Evolutionary conservation across 1,140 invertebrate genomes (phyloP).

Genomic region (Druon quercuslanigerum): DNA sequence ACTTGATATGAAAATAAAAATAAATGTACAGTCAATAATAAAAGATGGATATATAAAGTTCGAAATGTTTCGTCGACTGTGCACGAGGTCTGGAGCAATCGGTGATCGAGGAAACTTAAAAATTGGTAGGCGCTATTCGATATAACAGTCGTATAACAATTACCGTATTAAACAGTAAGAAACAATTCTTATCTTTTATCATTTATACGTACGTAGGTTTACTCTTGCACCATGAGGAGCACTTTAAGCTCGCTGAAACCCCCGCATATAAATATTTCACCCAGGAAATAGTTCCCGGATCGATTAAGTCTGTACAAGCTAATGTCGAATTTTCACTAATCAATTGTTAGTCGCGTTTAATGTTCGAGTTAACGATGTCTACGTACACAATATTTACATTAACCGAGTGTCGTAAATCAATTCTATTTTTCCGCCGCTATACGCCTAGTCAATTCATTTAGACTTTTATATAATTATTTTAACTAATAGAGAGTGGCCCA

Average conservation of each 20-base stretch:
- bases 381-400: constrained; percentile 61
- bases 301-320: constrained; percentile 15
- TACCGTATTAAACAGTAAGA: constrained; percentile 42
- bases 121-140: constrained; percentile 27
- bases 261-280: constrained; percentile 36
- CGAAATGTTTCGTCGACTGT: constrained; percentile 15
- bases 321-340: constrained; percentile 22
- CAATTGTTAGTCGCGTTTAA: constrained; percentile 32
- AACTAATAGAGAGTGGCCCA: no score
- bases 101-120: constrained; percentile 39
- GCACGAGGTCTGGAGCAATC: neutral
- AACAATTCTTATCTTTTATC: constrained; percentile 34
- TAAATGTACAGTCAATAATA: constrained; percentile 18
- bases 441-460: constrained; percentile 41
- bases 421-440: constrained; percentile 59
- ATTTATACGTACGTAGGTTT: constrained; percentile 35
- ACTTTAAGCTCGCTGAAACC: constrained; percentile 52
- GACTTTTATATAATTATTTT: no score
- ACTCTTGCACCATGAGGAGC: constrained; percentile 44
- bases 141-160: constrained; percentile 44
- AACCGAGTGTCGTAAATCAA: constrained; percentile 59
- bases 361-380: constrained; percentile 39
- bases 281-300: constrained; percentile 22
- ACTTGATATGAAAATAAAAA: constrained; percentile 29
- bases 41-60: constrained; percentile 8